phyloP scores from a whole-genome alignment of 2,113 vertebrate genomes.

The Nerophis lumbriciformis region DNA sequence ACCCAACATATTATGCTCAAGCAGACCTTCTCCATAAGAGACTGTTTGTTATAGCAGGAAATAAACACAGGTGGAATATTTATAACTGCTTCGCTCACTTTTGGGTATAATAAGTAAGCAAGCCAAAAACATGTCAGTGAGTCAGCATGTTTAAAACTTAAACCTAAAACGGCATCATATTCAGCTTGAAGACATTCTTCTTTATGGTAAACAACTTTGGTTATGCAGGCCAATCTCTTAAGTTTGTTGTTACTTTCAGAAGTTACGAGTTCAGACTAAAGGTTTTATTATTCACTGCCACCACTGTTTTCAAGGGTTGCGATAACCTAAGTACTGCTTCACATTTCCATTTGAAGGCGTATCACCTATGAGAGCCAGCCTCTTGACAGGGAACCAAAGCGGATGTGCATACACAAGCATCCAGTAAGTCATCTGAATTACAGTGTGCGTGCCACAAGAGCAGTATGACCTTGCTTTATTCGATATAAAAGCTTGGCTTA shows the following conservation, averaged over 20 bases:
- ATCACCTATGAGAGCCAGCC: slow-evolving; percentile 1
- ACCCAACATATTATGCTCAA: neutral
- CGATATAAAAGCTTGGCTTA: slow-evolving; percentile 30
- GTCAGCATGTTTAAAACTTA: neutral
- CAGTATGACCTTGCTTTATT: slow-evolving; percentile 42
- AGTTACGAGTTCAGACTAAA: neutral
- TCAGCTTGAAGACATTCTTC: neutral
- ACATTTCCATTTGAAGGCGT: slow-evolving; percentile 6
- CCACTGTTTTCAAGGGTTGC: neutral
- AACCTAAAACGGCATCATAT: neutral
- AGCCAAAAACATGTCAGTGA: neutral
- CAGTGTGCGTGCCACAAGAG: slow-evolving; percentile 26
- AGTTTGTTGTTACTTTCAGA: neutral
- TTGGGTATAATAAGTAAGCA: neutral
- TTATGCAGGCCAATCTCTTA: neutral
- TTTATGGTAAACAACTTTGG: neutral
- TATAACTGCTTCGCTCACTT: neutral
- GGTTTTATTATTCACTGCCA: neutral
- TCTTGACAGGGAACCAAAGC: slow-evolving; percentile 17
- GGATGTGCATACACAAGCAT: slow-evolving; percentile 25
- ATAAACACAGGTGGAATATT: neutral
- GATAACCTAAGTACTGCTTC: neutral
- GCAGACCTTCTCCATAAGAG: neutral
- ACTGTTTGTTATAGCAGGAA: neutral
- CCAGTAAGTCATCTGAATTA: slow-evolving; percentile 37